These are phyloP conservation scores for Magallana ariakensis DNA, from an alignment of 1,140 invertebrate genomes.

Conservation along the genomic window DNA sequence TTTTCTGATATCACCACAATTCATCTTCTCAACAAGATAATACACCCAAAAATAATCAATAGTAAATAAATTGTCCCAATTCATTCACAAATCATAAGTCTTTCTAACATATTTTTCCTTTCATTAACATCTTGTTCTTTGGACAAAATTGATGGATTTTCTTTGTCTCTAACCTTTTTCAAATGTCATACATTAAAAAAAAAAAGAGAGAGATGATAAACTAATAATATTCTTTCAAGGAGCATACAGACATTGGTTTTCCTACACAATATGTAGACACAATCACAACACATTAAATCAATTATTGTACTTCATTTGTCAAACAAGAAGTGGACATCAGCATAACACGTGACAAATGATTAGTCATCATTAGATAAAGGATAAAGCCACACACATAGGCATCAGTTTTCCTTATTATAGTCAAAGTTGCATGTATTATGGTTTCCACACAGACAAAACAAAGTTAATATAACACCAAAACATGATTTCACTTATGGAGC, in stretches of 20 bases:
- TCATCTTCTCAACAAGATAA: too few species aligned
- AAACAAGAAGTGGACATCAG: neutral
- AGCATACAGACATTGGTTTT: neutral
- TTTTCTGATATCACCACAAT: too few species aligned
- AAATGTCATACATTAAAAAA: neutral
- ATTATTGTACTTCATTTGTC: slow-evolving; percentile 35
- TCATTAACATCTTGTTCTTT: too few species aligned
- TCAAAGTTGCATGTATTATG: neutral
- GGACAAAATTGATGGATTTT: too few species aligned
- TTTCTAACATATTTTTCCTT: too few species aligned
- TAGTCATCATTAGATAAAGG: neutral
- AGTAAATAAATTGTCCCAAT: too few species aligned
- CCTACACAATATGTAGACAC: slow-evolving; percentile 7
- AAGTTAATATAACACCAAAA: neutral
- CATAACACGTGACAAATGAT: neutral
- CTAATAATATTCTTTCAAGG: neutral
- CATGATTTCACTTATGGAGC: neutral
- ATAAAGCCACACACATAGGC: neutral
- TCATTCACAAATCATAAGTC: too few species aligned
- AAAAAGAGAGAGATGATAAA: neutral
- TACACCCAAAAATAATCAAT: too few species aligned
- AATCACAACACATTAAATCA: slow-evolving; percentile 31
- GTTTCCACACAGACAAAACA: too few species aligned
- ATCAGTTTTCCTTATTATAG: neutral
- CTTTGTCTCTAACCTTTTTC: too few species aligned